Evolutionary conservation across 1,140 invertebrate genomes (phyloP).

Genomic region (Anagrus nilaparvatae): DNA sequence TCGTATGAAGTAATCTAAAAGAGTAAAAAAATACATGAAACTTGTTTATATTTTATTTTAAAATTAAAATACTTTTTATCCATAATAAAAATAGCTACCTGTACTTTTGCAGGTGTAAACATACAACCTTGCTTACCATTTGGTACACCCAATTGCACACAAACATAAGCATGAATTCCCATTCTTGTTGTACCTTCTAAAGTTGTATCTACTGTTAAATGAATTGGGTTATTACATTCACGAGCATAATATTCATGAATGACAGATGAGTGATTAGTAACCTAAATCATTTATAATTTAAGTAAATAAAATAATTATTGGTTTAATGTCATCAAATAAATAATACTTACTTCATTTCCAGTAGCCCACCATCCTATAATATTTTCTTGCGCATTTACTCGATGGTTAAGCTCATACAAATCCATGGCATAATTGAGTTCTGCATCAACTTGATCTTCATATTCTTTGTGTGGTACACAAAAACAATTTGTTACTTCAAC

Average conservation of each 20-base stretch:
- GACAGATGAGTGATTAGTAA: slow-evolving; percentile 91
- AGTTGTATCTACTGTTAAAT: slow-evolving; percentile 88
- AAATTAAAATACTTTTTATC: not conserved
- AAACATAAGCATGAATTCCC: slow-evolving; percentile 85
- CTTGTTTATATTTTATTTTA: not conserved
- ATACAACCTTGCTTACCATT: slow-evolving; percentile 87
- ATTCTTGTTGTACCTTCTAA: slow-evolving; percentile 66
- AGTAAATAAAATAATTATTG: not conserved
- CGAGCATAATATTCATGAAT: slow-evolving; percentile 96
- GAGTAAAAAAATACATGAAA: slow-evolving; percentile 7
- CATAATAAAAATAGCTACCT: slow-evolving; percentile 32
- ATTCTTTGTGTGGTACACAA: slow-evolving; percentile 94
- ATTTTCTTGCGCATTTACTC: slow-evolving; percentile 82
- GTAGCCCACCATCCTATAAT: slow-evolving; percentile 98
- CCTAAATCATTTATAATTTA: slow-evolving; percentile 31
- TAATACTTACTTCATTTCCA: slow-evolving; percentile 59
- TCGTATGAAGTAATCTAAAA: slow-evolving; percentile 67
- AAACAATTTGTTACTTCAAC: slow-evolving; percentile 97
- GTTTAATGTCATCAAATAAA: not conserved
- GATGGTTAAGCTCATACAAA: slow-evolving; percentile 85
- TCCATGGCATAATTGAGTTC: slow-evolving; percentile 93
- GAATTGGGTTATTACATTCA: slow-evolving; percentile 87
- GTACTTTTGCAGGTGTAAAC: slow-evolving; percentile 87
- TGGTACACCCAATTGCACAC: slow-evolving; percentile 58
- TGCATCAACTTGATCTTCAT: slow-evolving; percentile 89